Evolutionary conservation across 1,140 invertebrate species (phyloP).

Genomic region (Radopholus similis): DNA sequence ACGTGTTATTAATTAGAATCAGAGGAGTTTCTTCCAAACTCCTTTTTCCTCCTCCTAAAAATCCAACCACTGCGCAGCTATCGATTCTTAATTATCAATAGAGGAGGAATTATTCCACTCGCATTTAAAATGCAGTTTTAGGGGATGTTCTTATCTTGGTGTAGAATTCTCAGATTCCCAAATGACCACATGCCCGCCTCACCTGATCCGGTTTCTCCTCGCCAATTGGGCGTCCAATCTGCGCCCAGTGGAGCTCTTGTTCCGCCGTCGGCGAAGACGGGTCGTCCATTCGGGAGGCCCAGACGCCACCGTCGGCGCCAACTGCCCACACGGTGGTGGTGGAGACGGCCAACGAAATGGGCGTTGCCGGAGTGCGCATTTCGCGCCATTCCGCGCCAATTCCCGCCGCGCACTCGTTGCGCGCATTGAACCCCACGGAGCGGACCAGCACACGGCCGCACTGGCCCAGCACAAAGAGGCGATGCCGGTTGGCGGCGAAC

Average conservation of each 20-base stretch:
- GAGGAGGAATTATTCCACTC: too few relatives aligned
- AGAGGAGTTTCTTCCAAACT: too few relatives aligned
- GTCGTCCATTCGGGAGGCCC: conserved; percentile 10
- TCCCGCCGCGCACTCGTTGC: not conserved
- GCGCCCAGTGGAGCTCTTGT: not conserved
- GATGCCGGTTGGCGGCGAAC: conserved; percentile 5
- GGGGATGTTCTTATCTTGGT: too few relatives aligned
- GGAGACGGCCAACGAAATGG: conserved; percentile 35
- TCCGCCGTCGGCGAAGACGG: not conserved
- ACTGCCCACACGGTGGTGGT: conserved; percentile 24
- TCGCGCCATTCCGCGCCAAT: not conserved
- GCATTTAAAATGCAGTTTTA: too few relatives aligned
- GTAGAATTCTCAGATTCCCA: not conserved
- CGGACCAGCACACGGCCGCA: conserved; percentile 26
- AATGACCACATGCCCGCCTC: not conserved
- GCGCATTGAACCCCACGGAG: not conserved
- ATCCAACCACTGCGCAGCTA: too few relatives aligned
- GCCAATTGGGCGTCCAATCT: not conserved
- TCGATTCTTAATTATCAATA: too few relatives aligned
- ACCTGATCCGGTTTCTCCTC: not conserved
- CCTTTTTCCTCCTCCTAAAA: too few relatives aligned
- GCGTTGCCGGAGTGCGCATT: not conserved
- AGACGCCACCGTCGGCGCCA: conserved; percentile 16
- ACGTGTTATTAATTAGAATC: too few relatives aligned
- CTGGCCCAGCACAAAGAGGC: conserved; percentile 25